Evolutionary conservation across 53 echinoderm and acorn worm genomes (phyloP), one percentile per base, ranked within the genome.

Genomic region (Paracentrotus lividus): DNA sequence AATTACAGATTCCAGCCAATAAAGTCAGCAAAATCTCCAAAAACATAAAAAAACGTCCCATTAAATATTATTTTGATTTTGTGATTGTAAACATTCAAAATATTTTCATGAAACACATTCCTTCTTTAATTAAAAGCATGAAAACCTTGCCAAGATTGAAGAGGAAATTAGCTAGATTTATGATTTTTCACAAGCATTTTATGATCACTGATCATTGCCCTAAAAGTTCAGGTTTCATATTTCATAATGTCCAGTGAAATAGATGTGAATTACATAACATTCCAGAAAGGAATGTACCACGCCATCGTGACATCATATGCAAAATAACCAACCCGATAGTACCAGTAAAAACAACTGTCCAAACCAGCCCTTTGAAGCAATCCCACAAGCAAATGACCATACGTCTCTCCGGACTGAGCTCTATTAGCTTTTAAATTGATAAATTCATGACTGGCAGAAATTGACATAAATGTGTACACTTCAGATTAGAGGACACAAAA

Each of bases 391-490:
- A 34, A 77, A 47, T 81, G 81, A 81, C 81, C 81, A n/a, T 26
- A 26, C 33, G 38, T 55, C 86, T 55, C 86, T 36, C n/a, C 34
- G 36, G 86, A 86, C 56, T 29, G 32, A 36, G 34, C 53, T 86
- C 56, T 81, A 56, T 86, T 55, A 86, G 56, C 86, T 55, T 18
- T 86, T 42, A 64, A 89, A 65, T 43, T 89, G 89, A 65, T 43
- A 34, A 43, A 72, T 90, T 18, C 51, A 90, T 90, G 91, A 90
- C 91, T 90, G 69, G 72, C 91, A 75, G 47, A 90, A 90, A 68
- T 72, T 29, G 49, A 53, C 75, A 68, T 49, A 90, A 72, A 90
- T 90, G 91, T 90, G 91, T 90, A 90, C 91, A 44, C 75, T 90
- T 72, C 49, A 90, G 91, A 90, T 90, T 90, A 90, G 75, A 51